phyloP scores from a whole-genome alignment of 1,140 invertebrate species.

The Drosophila arawakana region DNA sequence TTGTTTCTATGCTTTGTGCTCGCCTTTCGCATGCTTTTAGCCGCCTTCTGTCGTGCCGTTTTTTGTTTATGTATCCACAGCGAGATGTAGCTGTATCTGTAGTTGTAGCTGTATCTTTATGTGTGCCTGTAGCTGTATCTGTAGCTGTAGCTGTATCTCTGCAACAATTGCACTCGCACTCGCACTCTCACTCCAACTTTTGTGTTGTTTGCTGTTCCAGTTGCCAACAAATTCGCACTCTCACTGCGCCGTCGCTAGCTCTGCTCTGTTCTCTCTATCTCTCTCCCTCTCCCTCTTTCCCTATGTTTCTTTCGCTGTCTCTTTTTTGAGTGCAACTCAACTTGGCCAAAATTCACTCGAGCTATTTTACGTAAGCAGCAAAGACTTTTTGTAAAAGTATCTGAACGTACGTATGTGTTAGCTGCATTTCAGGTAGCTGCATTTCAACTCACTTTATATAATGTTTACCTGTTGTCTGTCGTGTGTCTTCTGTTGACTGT shows the following conservation, averaged over 20 bases:
- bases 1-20: slow-evolving; percentile 80
- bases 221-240: slow-evolving; percentile 35
- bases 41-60: slow-evolving; percentile 15
- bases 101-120: slow-evolving; percentile 18
- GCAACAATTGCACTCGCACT: slow-evolving; percentile 53
- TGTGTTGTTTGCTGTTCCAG: slow-evolving; percentile 26
- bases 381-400: slow-evolving; percentile 33
- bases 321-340: slow-evolving; percentile 43
- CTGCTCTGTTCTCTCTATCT: slow-evolving; percentile 12
- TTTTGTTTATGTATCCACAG: slow-evolving; percentile 76
- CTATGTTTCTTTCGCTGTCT: background rate
- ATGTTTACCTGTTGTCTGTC: slow-evolving; percentile 58
- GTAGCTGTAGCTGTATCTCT: slow-evolving; percentile 20
- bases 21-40: slow-evolving; percentile 72
- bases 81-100: background rate
- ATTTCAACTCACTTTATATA: slow-evolving; percentile 66
- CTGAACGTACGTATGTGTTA: slow-evolving; percentile 47
- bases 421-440: slow-evolving; percentile 56
- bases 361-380: slow-evolving; percentile 66
- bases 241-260: slow-evolving; percentile 61
- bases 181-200: slow-evolving; percentile 37
- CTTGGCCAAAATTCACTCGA: slow-evolving; percentile 26
- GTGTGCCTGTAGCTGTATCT: background rate
- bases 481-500: slow-evolving; percentile 10
- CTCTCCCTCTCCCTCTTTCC: background rate